Conservation (phyloP, 2,797 vertebrate genomes). For the Gobio occitaniae region DNA sequence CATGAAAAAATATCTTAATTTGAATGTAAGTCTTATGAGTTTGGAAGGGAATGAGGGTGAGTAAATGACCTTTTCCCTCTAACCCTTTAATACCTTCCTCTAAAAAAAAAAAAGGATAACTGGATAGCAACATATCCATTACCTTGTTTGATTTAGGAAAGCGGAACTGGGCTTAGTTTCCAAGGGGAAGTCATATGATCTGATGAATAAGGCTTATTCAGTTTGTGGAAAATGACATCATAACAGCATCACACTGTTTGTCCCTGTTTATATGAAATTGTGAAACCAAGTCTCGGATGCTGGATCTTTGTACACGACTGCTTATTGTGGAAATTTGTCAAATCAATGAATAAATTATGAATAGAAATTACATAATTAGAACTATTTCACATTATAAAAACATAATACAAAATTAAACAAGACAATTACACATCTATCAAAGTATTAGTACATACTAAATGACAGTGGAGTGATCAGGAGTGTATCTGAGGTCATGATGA, state of each 20-base stretch:
- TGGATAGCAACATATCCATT: not conserved
- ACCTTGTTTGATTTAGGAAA: conserved; percentile 19
- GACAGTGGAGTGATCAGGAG: not conserved
- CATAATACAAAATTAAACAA: not conserved
- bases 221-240: conserved; percentile 23
- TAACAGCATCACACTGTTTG: not conserved
- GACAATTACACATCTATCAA: not conserved
- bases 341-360: not conserved
- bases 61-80: not conserved
- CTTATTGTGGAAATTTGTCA: not conserved
- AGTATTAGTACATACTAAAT: not conserved
- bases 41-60: not conserved
- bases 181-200: conserved; percentile 2
- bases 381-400: not conserved
- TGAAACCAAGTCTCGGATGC: not conserved
- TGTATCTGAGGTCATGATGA: conserved; percentile 2
- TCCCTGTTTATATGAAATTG: not conserved
- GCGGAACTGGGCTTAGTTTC: conserved; percentile 7
- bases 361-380: not conserved
- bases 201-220: not conserved
- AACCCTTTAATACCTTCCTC: not conserved
- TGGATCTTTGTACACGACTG: not conserved
- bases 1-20: not conserved
- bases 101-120: not conserved
- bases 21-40: not conserved